Evolutionary conservation across 2,797 vertebrate genomes (phyloP).

Genomic region (Hyperoplus lanceolatus): DNA sequence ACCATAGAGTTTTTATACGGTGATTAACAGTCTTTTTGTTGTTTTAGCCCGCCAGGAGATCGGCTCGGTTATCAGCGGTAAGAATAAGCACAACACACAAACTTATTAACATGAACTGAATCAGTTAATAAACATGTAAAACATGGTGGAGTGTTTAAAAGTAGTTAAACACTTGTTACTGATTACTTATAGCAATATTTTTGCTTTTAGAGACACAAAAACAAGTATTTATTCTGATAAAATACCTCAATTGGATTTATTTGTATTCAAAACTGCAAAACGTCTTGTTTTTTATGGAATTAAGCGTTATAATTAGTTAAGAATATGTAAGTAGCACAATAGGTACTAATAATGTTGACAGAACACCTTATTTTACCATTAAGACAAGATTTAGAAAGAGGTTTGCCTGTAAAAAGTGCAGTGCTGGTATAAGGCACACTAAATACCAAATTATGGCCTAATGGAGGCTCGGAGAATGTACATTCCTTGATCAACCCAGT

Average conservation of each 20-base stretch:
- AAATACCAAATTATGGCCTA: not conserved
- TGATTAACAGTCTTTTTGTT: conserved; percentile 34
- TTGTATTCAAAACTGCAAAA: conserved; percentile 2
- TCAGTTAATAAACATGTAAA: not conserved
- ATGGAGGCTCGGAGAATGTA: not conserved
- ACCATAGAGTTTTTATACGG: no score
- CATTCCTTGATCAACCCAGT: not conserved
- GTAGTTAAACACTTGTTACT: not conserved
- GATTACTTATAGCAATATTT: not conserved
- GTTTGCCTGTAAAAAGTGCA: not conserved
- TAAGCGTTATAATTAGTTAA: not conserved
- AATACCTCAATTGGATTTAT: not conserved
- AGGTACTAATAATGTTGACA: not conserved
- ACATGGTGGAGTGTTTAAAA: not conserved
- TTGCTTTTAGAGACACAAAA: not conserved
- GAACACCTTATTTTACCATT: not conserved
- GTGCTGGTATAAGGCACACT: not conserved
- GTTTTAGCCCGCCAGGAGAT: conserved; percentile 95
- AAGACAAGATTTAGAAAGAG: not conserved
- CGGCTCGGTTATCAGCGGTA: conserved; percentile 93
- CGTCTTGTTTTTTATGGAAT: not conserved
- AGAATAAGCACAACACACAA: conserved; percentile 66
- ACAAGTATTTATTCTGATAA: not conserved
- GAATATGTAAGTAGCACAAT: not conserved
- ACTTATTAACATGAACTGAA: conserved; percentile 1